Evolutionary conservation across 2,888 invertebrate genomes (phyloP).

Genomic region (Ormia ochracea): DNA sequence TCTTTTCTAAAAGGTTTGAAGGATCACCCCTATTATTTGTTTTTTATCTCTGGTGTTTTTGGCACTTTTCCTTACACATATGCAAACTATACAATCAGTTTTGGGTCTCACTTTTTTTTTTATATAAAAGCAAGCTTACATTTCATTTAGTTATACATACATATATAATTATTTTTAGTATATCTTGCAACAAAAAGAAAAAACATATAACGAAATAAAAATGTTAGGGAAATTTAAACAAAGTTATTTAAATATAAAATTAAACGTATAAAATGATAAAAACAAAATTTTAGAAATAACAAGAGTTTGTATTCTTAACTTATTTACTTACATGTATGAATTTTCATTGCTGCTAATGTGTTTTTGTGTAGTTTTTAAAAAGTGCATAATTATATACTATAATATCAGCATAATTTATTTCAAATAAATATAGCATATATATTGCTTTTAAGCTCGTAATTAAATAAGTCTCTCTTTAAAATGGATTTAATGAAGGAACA

Average conservation of each 20-base stretch:
- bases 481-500: not conserved
- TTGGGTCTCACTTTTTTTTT: not conserved
- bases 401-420: slow-evolving; percentile 21
- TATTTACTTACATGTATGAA: no score
- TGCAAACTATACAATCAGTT: not conserved
- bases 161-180: not conserved
- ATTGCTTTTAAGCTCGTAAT: slow-evolving; percentile 21
- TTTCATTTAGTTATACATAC: not conserved
- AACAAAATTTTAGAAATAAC: slow-evolving; percentile 13
- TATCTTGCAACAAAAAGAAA: slow-evolving; percentile 1
- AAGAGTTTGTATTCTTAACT: slow-evolving; percentile 21
- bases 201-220: slow-evolving; percentile 11
- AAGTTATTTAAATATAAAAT: slow-evolving; percentile 34
- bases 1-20: not conserved
- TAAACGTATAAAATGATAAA: slow-evolving; percentile 37
- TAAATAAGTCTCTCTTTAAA: not conserved
- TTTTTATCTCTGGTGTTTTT: not conserved
- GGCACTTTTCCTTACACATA: not conserved
- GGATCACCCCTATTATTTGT: not conserved
- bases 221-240: slow-evolving; percentile 57
- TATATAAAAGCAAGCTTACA: not conserved
- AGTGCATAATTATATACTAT: not conserved
- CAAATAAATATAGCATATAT: slow-evolving; percentile 16
- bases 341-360: slow-evolving; percentile 67
- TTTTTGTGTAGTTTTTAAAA: slow-evolving; percentile 67